Conservation (phyloP, 2,888 invertebrate genomes). For the Hyalella azteca region DNA sequence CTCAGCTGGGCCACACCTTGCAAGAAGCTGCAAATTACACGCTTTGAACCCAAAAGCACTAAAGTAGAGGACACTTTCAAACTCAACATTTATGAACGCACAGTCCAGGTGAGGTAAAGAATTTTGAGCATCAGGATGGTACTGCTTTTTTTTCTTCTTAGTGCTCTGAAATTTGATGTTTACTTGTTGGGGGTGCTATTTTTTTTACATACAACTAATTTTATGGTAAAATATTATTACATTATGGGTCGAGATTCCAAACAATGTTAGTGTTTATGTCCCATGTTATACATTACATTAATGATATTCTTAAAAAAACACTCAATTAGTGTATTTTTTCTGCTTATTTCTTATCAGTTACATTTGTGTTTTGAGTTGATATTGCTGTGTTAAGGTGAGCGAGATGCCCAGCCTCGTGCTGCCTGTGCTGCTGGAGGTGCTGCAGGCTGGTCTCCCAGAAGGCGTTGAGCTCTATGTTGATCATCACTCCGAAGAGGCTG, state of each 20-base stretch:
- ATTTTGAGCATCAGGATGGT: not conserved
- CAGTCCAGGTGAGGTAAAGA: slow-evolving; percentile 5
- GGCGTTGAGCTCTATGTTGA: slow-evolving; percentile 13
- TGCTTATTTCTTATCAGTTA: not conserved
- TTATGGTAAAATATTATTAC: not conserved
- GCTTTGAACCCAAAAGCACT: not conserved
- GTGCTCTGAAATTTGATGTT: not conserved
- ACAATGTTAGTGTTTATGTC: not conserved
- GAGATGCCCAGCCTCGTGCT: not conserved
- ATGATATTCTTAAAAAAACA: not conserved
- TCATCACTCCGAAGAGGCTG: slow-evolving; percentile 23
- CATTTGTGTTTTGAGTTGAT: not conserved
- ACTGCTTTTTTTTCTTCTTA: not conserved
- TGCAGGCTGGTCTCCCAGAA: slow-evolving; percentile 27
- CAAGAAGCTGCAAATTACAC: not conserved
- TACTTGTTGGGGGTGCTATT: not conserved
- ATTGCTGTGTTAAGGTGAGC: not conserved
- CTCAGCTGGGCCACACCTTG: slow-evolving; percentile 24
- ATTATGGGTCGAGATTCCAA: too few species aligned
- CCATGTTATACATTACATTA: not conserved
- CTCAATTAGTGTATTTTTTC: not conserved
- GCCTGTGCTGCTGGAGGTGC: slow-evolving; percentile 31
- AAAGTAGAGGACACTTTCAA: slow-evolving; percentile 22
- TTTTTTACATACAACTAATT: not conserved
- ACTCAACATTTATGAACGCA: slow-evolving; percentile 24